phyloP scores from a whole-genome alignment of 2,113 vertebrate genomes.

The sheep (Ovis aries) region ARS-UI_Ramb_v3.0 NC_056070.1:35232001-35232500 shows the following conservation, averaged over 20 bases:
- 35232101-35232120: neutral
- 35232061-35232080: neutral
- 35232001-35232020: neutral
- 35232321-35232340: conserved; percentile 71
- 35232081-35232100: neutral
- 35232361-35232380: conserved; percentile 55
- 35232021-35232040: neutral
- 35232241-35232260: conserved; percentile 52
- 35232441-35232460: conserved; percentile 74
- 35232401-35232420: conserved; percentile 81
- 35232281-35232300: conserved; percentile 84
- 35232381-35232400: conserved; percentile 72
- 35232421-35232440: conserved; percentile 59
- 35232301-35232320: conserved; percentile 76
- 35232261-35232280: conserved; percentile 67
- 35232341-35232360: neutral
- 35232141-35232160: neutral
- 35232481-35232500: neutral
- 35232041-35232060: neutral
- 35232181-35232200: neutral
- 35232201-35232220: neutral
- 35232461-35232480: conserved; percentile 43
- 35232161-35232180: neutral
- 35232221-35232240: conserved; percentile 46
- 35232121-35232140: neutral